These are phyloP conservation scores for Aythya baeri DNA, from an alignment of 2,113 vertebrate genomes.

Conservation along the genomic window DNA sequence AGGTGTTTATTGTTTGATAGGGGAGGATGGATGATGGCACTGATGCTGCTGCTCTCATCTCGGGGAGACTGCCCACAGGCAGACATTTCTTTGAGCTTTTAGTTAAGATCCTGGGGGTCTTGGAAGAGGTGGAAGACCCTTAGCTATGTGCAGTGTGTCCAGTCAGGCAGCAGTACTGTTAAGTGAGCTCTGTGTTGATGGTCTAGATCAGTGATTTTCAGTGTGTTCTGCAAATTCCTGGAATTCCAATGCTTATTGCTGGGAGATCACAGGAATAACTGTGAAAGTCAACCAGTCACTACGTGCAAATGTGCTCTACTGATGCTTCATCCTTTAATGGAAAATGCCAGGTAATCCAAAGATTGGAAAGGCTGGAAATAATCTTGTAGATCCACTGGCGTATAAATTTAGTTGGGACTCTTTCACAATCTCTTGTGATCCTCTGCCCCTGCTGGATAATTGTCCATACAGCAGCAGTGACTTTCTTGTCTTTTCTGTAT, in stretches of 20 bases:
- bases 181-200: not conserved
- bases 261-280: conserved; percentile 10
- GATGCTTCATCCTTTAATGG: not conserved
- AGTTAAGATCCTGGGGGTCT: not conserved
- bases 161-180: not conserved
- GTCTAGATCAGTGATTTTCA: not conserved
- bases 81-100: not conserved
- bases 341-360: not conserved
- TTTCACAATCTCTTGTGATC: not conserved
- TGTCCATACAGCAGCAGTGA: not conserved
- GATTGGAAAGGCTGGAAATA: not conserved
- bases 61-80: not conserved
- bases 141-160: not conserved
- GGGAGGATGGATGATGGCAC: not conserved
- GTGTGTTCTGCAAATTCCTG: conserved; percentile 43
- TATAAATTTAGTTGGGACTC: not conserved
- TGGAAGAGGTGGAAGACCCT: not conserved
- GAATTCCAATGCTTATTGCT: conserved; percentile 31
- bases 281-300: conserved; percentile 6
- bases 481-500: not conserved
- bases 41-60: not conserved
- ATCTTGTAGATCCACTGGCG: not conserved
- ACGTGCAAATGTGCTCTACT: not conserved
- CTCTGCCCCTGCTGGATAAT: not conserved
- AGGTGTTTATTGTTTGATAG: not conserved